Evolutionary conservation across 2,888 invertebrate genomes (phyloP), one percentile per base, ranked within the genome.

Genomic region (Pseudolycoriella hygida): DNA sequence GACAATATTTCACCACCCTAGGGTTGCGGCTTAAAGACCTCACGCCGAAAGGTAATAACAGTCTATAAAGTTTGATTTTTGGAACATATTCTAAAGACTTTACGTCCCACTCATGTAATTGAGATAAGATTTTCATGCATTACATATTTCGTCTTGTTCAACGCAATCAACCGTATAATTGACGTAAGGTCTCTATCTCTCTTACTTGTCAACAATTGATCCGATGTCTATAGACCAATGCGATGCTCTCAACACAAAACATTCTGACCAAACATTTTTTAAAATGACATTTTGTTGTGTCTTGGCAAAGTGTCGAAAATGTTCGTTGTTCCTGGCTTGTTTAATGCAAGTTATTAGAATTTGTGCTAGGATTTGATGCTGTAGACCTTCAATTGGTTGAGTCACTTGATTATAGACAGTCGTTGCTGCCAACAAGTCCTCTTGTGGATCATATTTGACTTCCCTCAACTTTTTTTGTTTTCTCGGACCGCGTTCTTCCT

Each of bases 401-500:
- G 34, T 12, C 4, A 14, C 15, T 12, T 34, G 34, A 8, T 3
- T 14, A 12, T 14, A 34, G 4, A 4, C n/a, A 5, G 39, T 17
- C n/a, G 37, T 8, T 15, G 37, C 3, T 15, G 37, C 15, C n/a
- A 37, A 5, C 15, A 15, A 3, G 11, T 15, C 37, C 3, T 6
- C 3, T 3, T 17, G 17, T 17, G 15, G 4, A 39, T 39, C 39
- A 6, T 8, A 17, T 17, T 14, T 34, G 5, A 4, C 5, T 14
- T 34, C 15, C 11, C 15, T 12, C 15, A 14, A 14, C 20, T 41
- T 47, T 48, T 51, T 52, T 14, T 46, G 40, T 43, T 72, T 74
- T 46, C 86, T 66, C 0, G 87, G 87, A 1, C 87, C 87, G 45
- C 87, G 69, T 60, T 87, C 87, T 59, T 83, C 80, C 65, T 88